phyloP scores from a whole-genome alignment of 2,113 vertebrate genomes.

The Tamias sibiricus region DNA sequence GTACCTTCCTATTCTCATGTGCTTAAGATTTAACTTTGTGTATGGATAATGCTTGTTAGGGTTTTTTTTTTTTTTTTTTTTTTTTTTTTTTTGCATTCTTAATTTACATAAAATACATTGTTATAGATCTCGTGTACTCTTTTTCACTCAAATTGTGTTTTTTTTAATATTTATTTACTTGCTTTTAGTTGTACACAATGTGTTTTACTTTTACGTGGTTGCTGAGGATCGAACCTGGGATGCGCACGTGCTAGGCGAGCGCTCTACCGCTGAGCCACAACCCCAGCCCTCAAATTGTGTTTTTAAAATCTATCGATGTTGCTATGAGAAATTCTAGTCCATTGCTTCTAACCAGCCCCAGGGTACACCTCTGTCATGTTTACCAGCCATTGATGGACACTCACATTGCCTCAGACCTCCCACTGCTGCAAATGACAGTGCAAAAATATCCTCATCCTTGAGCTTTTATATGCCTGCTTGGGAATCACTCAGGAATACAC shows the following conservation, averaged over 20 bases:
- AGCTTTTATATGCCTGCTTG: not conserved
- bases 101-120: not conserved
- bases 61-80: no score
- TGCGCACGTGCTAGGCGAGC: no score
- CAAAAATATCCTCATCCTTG: not conserved
- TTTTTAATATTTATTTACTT: no score
- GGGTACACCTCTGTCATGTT: not conserved
- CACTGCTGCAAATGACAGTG: not conserved
- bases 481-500: not conserved
- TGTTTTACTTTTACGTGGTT: no score
- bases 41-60: not conserved
- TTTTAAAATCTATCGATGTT: not conserved
- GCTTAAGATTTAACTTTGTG: not conserved
- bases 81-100: not conserved
- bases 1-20: not conserved
- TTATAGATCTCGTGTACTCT: not conserved
- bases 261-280: no score
- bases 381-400: not conserved
- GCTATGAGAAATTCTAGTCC: not conserved
- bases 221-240: no score
- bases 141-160: not conserved
- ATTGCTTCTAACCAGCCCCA: not conserved
- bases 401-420: not conserved
- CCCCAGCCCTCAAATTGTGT: not conserved
- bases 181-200: no score